Conservation (phyloP, 2,113 vertebrate genomes). For the Gambusia affinis region DNA sequence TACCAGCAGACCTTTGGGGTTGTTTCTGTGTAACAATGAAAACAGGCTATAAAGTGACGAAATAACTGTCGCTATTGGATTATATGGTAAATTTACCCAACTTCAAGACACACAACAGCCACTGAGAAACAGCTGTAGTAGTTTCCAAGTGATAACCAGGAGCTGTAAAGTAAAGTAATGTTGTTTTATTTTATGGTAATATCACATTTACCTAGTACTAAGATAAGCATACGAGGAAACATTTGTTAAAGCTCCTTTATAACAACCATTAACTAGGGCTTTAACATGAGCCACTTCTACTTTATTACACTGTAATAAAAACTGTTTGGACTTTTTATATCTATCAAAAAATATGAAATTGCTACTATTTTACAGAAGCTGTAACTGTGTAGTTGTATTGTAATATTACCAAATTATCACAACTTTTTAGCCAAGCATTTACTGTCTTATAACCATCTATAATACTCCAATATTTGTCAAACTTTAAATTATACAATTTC, state of each 20-base stretch:
- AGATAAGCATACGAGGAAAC: neutral
- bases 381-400: neutral
- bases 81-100: too few species aligned
- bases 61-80: too few species aligned
- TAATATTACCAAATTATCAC: neutral
- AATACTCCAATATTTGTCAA: too few species aligned
- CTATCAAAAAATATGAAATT: neutral
- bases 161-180: too few species aligned
- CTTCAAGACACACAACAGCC: too few species aligned
- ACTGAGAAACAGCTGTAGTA: neutral
- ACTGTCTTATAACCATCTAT: too few species aligned
- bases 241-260: neutral
- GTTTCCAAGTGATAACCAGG: too few species aligned
- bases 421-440: too few species aligned
- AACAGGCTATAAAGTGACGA: too few species aligned
- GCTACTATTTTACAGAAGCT: neutral
- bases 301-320: neutral
- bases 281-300: neutral
- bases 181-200: neutral
- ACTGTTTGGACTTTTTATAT: neutral
- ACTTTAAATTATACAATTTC: neutral
- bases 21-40: too few species aligned
- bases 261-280: neutral
- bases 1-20: too few species aligned
- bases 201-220: neutral